Base-by-base conservation (phyloP, 2,797 vertebrate species). In the Chiroxiphia lanceolata region DNA sequence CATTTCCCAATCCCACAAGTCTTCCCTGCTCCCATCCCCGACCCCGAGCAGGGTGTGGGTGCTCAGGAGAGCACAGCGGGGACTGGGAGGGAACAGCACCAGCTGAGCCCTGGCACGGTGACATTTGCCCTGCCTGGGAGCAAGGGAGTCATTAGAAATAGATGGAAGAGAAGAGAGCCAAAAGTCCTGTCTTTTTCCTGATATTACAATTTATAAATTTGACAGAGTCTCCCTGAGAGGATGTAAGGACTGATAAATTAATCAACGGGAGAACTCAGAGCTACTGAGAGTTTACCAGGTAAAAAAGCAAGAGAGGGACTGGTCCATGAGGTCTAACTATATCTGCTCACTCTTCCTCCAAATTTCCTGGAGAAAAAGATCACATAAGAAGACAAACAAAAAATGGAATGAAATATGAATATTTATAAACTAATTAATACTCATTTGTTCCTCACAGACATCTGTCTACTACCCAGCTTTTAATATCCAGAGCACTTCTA, bases 141-240 rank as follows among this genome's bases (percentile, higher is more conserved):
- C 33, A 18, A 44, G 45, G 40, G 34, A 83, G 42, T 19, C 63
- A 54, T 69, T 51, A 65, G 10, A 64, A 83, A 74, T 16, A 34
- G 1, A 23, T 45, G 89, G 77, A 68, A 70, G 68, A 57, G 3
- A 51, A 65, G 54, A 68, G 72, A 68, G 69, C 56, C 85, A 31
- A 29, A 60, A 76, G 53, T 10, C 14, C 3, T 18, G 31, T 53
- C 83, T 54, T 25, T 42, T n/a, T 48, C 72, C 27, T 59, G 83
- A 25, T 92, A 89, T 25, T 67, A 53, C 71, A 57, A 53, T 78
- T 75, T 48, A 57, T 75, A 72, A 83, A 76, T 89, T 31, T 53
- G 85, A 31, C 83, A 90, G 51, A 65, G 44, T 48, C 87, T 97
- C 94, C 90, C 77, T 67, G 80, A 91, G 87, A 96, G 94, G 90